Conservation (phyloP, 2,888 invertebrate species). For the Caenorhabditis sinica region DNA sequence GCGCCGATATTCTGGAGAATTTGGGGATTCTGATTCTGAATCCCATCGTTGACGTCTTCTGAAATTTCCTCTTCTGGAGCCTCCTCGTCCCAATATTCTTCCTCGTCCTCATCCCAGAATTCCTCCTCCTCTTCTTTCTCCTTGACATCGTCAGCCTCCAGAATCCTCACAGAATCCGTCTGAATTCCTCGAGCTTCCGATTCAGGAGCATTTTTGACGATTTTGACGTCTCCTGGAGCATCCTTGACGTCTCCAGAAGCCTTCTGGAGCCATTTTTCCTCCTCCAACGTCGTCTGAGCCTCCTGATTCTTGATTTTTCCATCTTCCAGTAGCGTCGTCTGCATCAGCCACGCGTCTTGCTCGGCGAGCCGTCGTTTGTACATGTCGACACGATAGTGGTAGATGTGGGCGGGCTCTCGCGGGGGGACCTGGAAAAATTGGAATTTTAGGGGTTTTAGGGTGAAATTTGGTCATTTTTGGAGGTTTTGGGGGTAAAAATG, state of each 20-base stretch:
- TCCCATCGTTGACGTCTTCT: conserved; percentile 14
- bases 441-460: not conserved
- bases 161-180: conserved; percentile 11
- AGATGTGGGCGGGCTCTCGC: conserved; percentile 55
- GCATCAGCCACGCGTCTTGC: conserved; percentile 28
- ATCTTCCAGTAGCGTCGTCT: conserved; percentile 9
- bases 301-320: conserved; percentile 30
- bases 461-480: not conserved
- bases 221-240: conserved; percentile 33
- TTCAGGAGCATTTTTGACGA: too few relatives aligned
- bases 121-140: conserved; percentile 50
- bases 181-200: not conserved
- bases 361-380: conserved; percentile 51
- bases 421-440: conserved; percentile 58
- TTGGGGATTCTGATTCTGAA: not conserved
- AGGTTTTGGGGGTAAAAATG: not conserved
- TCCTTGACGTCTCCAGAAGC: conserved; percentile 10
- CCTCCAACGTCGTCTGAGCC: conserved; percentile 21
- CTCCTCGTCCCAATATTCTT: conserved; percentile 31
- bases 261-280: too few relatives aligned
- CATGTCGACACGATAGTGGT: conserved; percentile 61
- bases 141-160: conserved; percentile 27
- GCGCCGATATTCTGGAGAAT: not conserved
- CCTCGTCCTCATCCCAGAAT: conserved; percentile 45
- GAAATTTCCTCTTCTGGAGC: conserved; percentile 18